Conservation (phyloP, 2,113 vertebrate genomes). For the Chroicocephalus ridibundus region DNA sequence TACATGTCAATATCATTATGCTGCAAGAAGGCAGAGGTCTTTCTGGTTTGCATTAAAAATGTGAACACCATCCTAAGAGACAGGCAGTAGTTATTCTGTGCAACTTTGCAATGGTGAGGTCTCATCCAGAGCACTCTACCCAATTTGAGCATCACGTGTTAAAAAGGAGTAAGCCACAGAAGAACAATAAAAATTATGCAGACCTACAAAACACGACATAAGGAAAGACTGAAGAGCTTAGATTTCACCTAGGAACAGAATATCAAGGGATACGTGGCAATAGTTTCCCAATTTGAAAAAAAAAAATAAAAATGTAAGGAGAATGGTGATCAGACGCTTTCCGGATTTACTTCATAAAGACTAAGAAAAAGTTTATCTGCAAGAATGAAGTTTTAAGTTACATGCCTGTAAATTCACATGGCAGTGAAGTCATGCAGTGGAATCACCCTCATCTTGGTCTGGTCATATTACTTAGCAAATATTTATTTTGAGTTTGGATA, state of each 20-base stretch:
- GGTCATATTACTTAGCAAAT: constrained; percentile 15
- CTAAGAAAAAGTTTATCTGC: not conserved
- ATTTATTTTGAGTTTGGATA: constrained; percentile 3
- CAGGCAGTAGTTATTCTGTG: not conserved
- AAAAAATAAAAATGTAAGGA: not conserved
- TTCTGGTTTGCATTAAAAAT: not conserved
- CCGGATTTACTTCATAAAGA: not conserved
- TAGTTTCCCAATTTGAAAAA: not conserved
- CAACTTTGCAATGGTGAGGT: not conserved
- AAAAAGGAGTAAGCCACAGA: not conserved
- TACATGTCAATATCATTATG: not conserved
- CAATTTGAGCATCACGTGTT: not conserved
- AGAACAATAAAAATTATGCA: not conserved
- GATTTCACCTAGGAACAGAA: not conserved
- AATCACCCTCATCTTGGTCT: not conserved
- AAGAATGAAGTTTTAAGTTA: not conserved
- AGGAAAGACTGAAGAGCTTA: not conserved
- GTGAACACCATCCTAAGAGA: not conserved
- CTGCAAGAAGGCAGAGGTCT: not conserved
- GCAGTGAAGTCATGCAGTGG: not conserved
- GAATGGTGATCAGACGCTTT: not conserved
- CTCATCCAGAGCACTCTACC: not conserved
- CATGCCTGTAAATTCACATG: not conserved
- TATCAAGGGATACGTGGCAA: not conserved
- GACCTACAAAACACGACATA: not conserved